Conservation (phyloP, 1,140 invertebrate genomes). For the Saccostrea cuccullata region DNA sequence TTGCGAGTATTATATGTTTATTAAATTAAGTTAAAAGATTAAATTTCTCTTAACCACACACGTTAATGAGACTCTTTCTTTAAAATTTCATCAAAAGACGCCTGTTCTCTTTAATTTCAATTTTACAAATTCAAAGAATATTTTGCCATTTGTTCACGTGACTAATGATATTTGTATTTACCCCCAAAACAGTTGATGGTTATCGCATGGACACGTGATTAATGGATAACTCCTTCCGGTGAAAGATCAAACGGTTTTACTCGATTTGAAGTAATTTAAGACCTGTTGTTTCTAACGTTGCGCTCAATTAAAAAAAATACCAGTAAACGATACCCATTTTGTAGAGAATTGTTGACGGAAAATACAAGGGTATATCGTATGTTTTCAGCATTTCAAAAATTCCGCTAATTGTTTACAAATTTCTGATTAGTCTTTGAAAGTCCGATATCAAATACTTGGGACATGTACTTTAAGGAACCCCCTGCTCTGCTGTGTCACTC, state of each 20-base stretch:
- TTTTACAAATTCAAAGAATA: constrained; percentile 24
- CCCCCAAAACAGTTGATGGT: background rate
- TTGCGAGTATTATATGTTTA: background rate
- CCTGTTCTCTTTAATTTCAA: constrained; percentile 22
- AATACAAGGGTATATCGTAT: constrained; percentile 27
- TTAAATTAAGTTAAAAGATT: background rate
- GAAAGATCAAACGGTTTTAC: constrained; percentile 5
- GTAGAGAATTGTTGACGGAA: background rate
- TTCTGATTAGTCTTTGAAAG: background rate
- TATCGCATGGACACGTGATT: constrained; percentile 4
- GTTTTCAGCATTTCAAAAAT: constrained; percentile 1
- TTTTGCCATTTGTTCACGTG: constrained; percentile 15
- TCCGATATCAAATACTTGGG: background rate
- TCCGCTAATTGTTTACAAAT: constrained; percentile 2
- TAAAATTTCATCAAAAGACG: background rate
- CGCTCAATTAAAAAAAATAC: background rate
- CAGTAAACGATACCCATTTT: background rate
- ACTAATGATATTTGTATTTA: constrained; percentile 5
- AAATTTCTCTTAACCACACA: constrained; percentile 12
- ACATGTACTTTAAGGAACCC: background rate
- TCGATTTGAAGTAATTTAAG: background rate
- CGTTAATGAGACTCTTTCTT: constrained; percentile 20
- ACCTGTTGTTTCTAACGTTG: background rate
- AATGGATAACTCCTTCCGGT: constrained; percentile 8
- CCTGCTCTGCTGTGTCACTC: background rate